phyloP scores from a whole-genome alignment of 1,140 invertebrate genomes.

The Linepithema humile region DNA sequence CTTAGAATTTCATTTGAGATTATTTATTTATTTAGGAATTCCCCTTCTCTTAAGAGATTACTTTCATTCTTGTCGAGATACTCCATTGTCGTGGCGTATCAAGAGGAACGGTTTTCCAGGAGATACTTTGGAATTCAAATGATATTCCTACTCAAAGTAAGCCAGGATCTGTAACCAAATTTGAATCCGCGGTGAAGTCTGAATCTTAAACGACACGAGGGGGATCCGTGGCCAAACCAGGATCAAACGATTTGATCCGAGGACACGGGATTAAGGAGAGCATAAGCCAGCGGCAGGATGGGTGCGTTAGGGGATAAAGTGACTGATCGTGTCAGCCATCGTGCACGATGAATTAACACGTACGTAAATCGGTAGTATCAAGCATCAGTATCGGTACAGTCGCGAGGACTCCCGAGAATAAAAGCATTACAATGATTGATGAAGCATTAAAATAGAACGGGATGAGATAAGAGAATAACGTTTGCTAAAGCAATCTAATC shows the following conservation, averaged over 20 bases:
- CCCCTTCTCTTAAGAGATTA: neutral
- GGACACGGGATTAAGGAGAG: slow-evolving; percentile 43
- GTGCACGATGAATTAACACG: slow-evolving; percentile 43
- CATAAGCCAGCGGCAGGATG: slow-evolving; percentile 7
- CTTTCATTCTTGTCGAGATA: neutral
- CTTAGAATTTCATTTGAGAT: neutral
- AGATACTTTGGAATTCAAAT: slow-evolving; percentile 31
- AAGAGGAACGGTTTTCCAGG: neutral
- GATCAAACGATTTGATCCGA: slow-evolving; percentile 51
- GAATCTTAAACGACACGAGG: slow-evolving; percentile 25
- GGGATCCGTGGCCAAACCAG: neutral
- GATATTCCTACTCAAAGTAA: slow-evolving; percentile 31
- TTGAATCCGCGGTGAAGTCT: slow-evolving; percentile 12
- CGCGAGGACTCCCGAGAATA: neutral
- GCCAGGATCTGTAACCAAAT: slow-evolving; percentile 12
- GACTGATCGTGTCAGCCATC: slow-evolving; percentile 40
- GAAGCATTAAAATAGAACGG: neutral
- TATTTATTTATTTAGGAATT: neutral
- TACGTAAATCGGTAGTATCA: slow-evolving; percentile 44
- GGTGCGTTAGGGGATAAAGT: slow-evolving; percentile 31
- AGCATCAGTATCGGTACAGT: slow-evolving; percentile 22
- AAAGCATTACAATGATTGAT: neutral
- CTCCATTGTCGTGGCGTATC: neutral
- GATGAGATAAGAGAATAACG: neutral
- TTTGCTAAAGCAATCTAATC: neutral